phyloP scores from a whole-genome alignment of 2,888 invertebrate species.

The Chrysina gloriosa region DNA sequence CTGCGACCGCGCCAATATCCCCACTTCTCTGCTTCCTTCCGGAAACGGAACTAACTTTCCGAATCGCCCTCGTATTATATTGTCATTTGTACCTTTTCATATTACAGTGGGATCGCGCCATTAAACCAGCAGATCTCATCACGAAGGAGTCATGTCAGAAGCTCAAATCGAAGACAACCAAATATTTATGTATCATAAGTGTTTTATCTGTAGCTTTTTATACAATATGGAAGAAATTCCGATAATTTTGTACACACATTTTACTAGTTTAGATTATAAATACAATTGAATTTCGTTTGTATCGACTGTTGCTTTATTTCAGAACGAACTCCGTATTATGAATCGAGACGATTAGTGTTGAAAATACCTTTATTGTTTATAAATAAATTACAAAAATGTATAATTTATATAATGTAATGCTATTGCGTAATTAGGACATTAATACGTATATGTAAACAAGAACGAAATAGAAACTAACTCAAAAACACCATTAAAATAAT shows the following conservation, averaged over 20 bases:
- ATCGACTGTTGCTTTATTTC: too few relatives aligned
- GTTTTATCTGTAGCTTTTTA: conserved; percentile 21
- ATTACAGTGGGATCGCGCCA: conserved; percentile 66
- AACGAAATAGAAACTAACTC: background rate
- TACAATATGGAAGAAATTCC: conserved; percentile 1
- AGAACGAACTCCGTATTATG: background rate
- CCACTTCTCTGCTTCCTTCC: too few relatives aligned
- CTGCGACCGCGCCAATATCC: too few relatives aligned
- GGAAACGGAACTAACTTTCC: too few relatives aligned
- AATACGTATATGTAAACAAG: conserved; percentile 19
- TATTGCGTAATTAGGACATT: conserved; percentile 32
- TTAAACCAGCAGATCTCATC: conserved; percentile 68
- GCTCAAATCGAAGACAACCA: conserved; percentile 14
- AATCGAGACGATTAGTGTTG: conserved; percentile 31
- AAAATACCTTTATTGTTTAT: conserved; percentile 60
- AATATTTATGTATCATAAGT: conserved; percentile 3
- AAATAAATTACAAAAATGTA: conserved; percentile 63
- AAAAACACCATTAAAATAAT: conserved; percentile 12
- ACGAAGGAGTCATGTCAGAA: conserved; percentile 49
- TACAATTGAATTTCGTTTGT: too few relatives aligned
- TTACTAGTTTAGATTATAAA: background rate
- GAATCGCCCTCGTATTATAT: too few relatives aligned
- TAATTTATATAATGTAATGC: conserved; percentile 41
- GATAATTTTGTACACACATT: background rate
- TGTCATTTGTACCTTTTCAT: too few relatives aligned